Evolutionary conservation across 2,113 vertebrate genomes (phyloP).

Genomic region (Istiophorus platypterus): DNA sequence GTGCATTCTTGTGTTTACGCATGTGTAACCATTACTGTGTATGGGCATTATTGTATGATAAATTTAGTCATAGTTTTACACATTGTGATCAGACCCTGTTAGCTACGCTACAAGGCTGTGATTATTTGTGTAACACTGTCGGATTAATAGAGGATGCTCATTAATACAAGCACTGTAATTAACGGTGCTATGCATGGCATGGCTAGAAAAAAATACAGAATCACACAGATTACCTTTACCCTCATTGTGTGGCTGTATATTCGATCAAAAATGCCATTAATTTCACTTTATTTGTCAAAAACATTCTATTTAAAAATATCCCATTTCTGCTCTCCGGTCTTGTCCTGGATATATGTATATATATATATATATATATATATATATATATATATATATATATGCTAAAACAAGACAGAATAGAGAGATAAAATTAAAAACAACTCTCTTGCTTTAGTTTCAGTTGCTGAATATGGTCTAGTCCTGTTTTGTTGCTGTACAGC

Average conservation of each 20-base stretch:
- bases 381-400: no score
- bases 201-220: slow-evolving; percentile 44
- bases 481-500: no score
- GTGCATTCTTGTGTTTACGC: background rate
- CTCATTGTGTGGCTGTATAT: background rate
- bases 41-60: slow-evolving; percentile 19
- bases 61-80: slow-evolving; percentile 39
- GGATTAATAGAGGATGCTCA: slow-evolving; percentile 56
- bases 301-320: background rate
- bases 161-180: slow-evolving; percentile 58
- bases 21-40: background rate
- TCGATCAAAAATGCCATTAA: background rate
- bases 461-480: no score
- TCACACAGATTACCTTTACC: background rate
- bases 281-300: background rate
- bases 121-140: slow-evolving; percentile 57
- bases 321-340: no score
- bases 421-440: no score
- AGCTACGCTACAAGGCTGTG: slow-evolving; percentile 42
- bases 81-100: slow-evolving; percentile 29
- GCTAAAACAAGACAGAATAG: background rate
- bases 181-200: slow-evolving; percentile 41
- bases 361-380: no score
- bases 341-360: background rate
- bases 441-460: no score